Conservation (phyloP, 2,888 invertebrate genomes). For the Cosmia pyralina region DNA sequence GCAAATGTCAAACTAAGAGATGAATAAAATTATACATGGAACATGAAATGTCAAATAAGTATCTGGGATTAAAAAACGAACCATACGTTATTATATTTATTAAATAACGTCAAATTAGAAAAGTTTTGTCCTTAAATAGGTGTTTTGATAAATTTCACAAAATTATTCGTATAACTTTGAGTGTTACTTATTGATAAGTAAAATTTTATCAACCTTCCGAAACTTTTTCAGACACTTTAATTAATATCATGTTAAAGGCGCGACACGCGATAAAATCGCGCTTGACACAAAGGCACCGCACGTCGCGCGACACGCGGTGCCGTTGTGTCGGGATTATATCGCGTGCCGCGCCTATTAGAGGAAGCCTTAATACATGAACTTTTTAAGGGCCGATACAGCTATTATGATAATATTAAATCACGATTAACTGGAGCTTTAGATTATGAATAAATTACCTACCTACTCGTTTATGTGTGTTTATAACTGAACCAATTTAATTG, state of each 20-base stretch:
- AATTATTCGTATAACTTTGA: neutral
- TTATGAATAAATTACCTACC: slow-evolving; percentile 18
- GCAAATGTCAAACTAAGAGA: too few species aligned
- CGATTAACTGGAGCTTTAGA: neutral
- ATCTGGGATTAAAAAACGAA: too few species aligned
- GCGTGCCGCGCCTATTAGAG: too few species aligned
- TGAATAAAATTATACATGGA: too few species aligned
- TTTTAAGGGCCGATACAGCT: neutral
- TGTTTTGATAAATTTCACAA: neutral
- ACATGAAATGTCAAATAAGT: too few species aligned
- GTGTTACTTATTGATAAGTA: neutral
- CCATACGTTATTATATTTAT: neutral
- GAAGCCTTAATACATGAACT: too few species aligned
- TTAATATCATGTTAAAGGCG: neutral
- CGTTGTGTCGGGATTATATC: too few species aligned
- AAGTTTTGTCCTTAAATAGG: neutral
- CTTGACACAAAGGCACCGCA: too few species aligned
- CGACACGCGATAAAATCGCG: too few species aligned
- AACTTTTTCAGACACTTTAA: neutral
- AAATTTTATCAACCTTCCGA: neutral
- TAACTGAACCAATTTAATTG: slow-evolving; percentile 17
- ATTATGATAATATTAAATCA: slow-evolving; percentile 12
- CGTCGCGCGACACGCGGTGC: too few species aligned
- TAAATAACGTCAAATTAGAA: neutral
- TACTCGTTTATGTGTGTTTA: neutral